Base-by-base conservation (phyloP, 2,888 invertebrate genomes). In the Polydrusus pterygomalis region DNA sequence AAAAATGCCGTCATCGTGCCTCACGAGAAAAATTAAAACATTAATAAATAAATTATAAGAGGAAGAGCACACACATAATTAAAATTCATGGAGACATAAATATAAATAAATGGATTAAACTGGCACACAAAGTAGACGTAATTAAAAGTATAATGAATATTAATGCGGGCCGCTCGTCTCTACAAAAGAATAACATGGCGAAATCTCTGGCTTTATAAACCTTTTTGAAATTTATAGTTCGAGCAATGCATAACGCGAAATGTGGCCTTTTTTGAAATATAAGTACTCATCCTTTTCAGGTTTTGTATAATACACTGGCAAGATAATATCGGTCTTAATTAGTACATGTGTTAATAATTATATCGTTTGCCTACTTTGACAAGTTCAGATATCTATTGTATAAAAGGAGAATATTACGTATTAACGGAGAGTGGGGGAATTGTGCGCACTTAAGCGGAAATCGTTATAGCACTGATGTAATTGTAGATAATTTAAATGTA, bases 11-110 rank as follows among this genome's bases (percentile, higher is more conserved):
- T 72, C 56, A 65, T 65, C 30, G 56, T 58, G 51, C 40, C 58
- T 72, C 72, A 64, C 45, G 25, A 62, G 67, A 76, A 76, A 72
- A 76, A 76, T 68, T 68, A 69, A 76, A 76, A 76, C 72, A 56
- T 72, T 76, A 72, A 76, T 76, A 76, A 72, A 74, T 76, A 76
- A 76, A 72, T 76, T 72, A 76, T 72, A 76, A 63, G 74, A 77
- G 77, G 74, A 78, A 79, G 78, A 78, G 79, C 70, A 70, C 70
- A 70, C 70, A 71, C 75, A 74, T 81, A 82, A 85, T 85, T 84
- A 84, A 84, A 85, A 85, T 85, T 85, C 85, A 85, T 84, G 84
- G 82, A 78, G 81, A 84, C 85, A 85, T 84, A 85, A 84, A 84
- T 84, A 84, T 84, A 85, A 84, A 85, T 85, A 85, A 84, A 85